Percentiles rank a stretch among this genome's conserved stretches.
phyloP scores from a whole-genome alignment of 2,113 vertebrate species.

The Rhinoptilus africanus region DNA sequence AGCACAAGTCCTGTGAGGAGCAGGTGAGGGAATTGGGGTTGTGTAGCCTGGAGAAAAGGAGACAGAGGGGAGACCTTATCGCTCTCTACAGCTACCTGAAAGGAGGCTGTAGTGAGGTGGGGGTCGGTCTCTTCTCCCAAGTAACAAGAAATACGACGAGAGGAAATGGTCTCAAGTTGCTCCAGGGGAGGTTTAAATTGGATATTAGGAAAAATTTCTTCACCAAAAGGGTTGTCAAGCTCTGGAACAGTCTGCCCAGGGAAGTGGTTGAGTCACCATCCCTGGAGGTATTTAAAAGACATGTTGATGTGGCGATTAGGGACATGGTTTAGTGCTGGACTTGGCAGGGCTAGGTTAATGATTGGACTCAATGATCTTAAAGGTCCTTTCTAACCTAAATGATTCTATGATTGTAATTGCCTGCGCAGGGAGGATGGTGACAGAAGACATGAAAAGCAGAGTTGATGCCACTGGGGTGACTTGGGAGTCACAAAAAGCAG shows the following conservation, averaged over 20 bases:
- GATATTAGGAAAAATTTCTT: background rate
- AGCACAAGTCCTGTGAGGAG: background rate
- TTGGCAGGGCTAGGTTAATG: background rate
- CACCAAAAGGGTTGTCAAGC: background rate
- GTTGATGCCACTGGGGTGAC: background rate
- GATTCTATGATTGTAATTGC: background rate
- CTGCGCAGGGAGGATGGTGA: background rate
- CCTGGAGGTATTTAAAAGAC: background rate
- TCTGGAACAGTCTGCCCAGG: background rate
- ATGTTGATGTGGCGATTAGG: background rate
- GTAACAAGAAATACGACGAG: background rate
- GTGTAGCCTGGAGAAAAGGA: background rate
- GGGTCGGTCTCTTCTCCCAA: background rate
- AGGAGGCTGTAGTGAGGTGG: background rate
- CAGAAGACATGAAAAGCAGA: background rate
- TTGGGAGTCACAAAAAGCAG: background rate
- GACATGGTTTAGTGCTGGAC: background rate
- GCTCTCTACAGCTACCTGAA: background rate
- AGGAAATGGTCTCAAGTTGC: background rate
- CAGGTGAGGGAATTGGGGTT: background rate
- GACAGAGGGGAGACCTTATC: background rate
- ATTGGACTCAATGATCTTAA: background rate
- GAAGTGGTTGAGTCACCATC: background rate
- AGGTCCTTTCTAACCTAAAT: background rate
- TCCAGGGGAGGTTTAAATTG: background rate